Evolutionary conservation across 37 sponge, comb jelly and placozoan genomes (phyloP).

Genomic region (Eunapius fragilis): DNA sequence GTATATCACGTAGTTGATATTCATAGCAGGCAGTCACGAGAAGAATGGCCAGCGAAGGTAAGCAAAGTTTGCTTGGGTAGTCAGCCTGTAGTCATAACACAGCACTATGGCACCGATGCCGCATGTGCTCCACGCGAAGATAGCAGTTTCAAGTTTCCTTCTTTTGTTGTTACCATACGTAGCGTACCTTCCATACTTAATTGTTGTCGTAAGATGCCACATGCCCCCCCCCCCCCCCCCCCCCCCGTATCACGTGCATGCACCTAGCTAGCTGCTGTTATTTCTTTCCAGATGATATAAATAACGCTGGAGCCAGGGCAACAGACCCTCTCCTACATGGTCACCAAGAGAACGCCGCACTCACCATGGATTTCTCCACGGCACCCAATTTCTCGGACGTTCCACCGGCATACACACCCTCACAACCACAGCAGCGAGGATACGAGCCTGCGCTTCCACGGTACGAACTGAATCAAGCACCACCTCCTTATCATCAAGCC

Average conservation of each 20-base stretch:
- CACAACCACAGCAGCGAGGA: not conserved
- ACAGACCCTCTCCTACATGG: not conserved
- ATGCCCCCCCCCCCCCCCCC: no score
- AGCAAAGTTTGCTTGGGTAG: not conserved
- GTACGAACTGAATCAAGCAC: not conserved
- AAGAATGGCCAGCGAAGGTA: not conserved
- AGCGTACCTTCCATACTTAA: no score
- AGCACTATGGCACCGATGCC: no score
- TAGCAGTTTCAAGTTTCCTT: no score
- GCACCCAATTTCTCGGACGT: not conserved
- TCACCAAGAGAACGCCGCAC: no score
- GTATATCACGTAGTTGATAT: not conserved
- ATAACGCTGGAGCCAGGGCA: not conserved
- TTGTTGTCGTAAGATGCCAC: no score
- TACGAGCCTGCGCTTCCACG: not conserved
- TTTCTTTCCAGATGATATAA: not conserved
- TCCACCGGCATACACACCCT: not conserved
- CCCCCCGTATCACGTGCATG: no score
- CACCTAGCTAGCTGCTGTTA: no score
- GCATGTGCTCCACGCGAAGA: no score
- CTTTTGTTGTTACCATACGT: no score
- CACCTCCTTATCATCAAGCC: not conserved
- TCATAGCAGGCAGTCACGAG: not conserved
- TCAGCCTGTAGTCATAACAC: not conserved
- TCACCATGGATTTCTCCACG: no score